A percentile compares a stretch with the other conserved stretches of the same genome.
phyloP scores from a whole-genome alignment of 2,888 invertebrate species.

The Sarcophaga subvicina region DNA sequence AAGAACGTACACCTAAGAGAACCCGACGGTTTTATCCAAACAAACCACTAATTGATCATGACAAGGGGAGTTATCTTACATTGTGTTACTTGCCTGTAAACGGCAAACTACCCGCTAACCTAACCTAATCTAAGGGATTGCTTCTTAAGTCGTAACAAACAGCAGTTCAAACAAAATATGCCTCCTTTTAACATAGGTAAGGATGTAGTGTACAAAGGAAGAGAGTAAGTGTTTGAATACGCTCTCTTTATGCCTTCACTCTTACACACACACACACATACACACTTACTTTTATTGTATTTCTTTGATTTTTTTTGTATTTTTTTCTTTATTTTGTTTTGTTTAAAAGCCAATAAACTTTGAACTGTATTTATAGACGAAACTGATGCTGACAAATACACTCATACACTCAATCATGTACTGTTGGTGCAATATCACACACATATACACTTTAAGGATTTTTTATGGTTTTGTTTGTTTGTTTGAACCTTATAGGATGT shows the following conservation, averaged over 20 bases:
- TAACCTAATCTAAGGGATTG: too few species aligned
- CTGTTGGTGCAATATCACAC: neutral
- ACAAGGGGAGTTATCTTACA: too few species aligned
- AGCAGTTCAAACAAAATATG: too few species aligned
- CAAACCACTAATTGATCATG: too few species aligned
- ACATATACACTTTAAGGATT: neutral
- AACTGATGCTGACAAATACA: neutral
- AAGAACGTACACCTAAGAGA: too few species aligned
- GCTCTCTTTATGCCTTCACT: neutral
- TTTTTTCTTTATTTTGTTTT: neutral
- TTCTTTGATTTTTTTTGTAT: slow-evolving; percentile 38
- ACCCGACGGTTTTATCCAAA: too few species aligned
- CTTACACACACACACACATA: neutral
- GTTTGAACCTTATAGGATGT: neutral
- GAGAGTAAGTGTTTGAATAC: neutral
- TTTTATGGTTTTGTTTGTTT: slow-evolving; percentile 23
- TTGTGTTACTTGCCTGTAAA: too few species aligned
- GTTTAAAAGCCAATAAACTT: slow-evolving; percentile 64
- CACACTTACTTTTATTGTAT: neutral
- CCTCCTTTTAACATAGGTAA: too few species aligned
- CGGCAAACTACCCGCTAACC: too few species aligned
- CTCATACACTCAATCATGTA: neutral
- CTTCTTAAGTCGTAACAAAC: too few species aligned
- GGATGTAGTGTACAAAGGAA: too few species aligned
- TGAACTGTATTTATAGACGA: slow-evolving; percentile 52